Conservation (phyloP, 2,113 vertebrate species). For the Stigmatopora nigra region DNA sequence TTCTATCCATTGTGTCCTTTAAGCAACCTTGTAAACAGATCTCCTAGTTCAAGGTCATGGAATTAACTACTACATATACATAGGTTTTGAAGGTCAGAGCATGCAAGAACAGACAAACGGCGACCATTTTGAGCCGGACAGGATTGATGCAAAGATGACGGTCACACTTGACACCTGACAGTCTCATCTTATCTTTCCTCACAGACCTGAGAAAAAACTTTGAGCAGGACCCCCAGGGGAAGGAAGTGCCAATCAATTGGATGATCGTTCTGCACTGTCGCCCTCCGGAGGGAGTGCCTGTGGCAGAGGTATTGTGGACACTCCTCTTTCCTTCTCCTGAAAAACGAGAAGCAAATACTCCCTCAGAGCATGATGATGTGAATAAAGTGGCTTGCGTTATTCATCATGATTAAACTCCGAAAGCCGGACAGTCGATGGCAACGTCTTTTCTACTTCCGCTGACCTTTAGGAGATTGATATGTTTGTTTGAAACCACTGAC, state of each 20-base stretch:
- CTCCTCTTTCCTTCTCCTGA: constrained; percentile 9
- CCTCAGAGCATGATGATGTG: constrained; percentile 26
- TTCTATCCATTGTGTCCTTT: constrained; percentile 10
- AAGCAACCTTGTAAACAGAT: constrained; percentile 44
- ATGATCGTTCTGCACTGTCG: constrained; percentile 98
- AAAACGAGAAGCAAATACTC: constrained; percentile 29
- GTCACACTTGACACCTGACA: constrained; percentile 55
- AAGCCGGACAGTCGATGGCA: constrained; percentile 12
- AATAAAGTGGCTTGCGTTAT: constrained; percentile 17
- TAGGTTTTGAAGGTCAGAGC: constrained; percentile 38
- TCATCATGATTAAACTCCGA: constrained; percentile 17
- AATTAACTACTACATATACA: constrained; percentile 15
- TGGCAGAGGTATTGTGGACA: constrained; percentile 80
- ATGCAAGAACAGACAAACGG: constrained; percentile 9
- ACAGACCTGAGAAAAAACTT: constrained; percentile 96
- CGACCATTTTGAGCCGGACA: constrained; percentile 5
- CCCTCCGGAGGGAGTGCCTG: constrained; percentile 90
- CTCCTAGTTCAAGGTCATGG: constrained; percentile 12
- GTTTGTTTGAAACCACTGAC: not conserved
- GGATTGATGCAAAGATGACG: constrained; percentile 34
- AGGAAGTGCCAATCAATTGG: constrained; percentile 92
- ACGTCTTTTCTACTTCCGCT: constrained; percentile 18
- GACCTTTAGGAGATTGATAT: constrained; percentile 42
- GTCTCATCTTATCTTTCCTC: constrained; percentile 58
- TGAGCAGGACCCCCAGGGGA: constrained; percentile 93